These are phyloP conservation scores for Allobates femoralis DNA, from an alignment of 2,797 vertebrate genomes.

Conservation along the genomic window DNA sequence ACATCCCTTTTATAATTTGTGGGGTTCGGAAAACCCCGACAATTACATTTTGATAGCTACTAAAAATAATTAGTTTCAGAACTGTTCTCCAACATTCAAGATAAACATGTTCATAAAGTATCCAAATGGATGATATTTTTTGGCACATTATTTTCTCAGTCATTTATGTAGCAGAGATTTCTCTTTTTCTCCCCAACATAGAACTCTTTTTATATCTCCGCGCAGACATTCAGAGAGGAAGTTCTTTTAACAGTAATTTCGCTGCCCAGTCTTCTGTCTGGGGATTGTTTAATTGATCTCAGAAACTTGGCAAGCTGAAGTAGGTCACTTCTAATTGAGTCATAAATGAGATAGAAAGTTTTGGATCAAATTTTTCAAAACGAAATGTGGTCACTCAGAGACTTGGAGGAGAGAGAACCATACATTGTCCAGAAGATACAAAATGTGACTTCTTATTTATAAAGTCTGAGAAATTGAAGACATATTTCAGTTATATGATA, in stretches of 20 bases:
- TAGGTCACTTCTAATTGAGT: conserved; percentile 63
- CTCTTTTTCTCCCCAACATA: background rate
- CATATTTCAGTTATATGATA: background rate
- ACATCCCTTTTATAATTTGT: no score
- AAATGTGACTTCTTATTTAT: background rate
- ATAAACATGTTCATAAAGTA: background rate
- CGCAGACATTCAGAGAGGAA: background rate
- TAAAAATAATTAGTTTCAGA: background rate
- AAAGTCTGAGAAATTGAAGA: background rate
- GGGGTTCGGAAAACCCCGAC: no score
- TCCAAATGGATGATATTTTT: background rate
- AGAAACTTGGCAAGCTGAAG: conserved; percentile 55
- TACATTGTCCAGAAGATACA: conserved; percentile 19
- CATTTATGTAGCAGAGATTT: background rate
- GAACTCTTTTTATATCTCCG: background rate
- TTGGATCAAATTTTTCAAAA: conserved; percentile 60
- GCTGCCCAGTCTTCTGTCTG: conserved; percentile 43
- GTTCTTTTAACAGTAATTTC: conserved; percentile 29
- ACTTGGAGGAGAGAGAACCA: background rate
- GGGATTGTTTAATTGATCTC: conserved; percentile 63
- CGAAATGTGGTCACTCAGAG: conserved; percentile 51
- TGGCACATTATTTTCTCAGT: background rate
- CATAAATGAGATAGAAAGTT: conserved; percentile 63
- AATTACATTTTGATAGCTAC: no score
- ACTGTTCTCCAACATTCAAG: background rate